Conservation (phyloP, 2,797 vertebrate species). For the Spea hammondii region DNA sequence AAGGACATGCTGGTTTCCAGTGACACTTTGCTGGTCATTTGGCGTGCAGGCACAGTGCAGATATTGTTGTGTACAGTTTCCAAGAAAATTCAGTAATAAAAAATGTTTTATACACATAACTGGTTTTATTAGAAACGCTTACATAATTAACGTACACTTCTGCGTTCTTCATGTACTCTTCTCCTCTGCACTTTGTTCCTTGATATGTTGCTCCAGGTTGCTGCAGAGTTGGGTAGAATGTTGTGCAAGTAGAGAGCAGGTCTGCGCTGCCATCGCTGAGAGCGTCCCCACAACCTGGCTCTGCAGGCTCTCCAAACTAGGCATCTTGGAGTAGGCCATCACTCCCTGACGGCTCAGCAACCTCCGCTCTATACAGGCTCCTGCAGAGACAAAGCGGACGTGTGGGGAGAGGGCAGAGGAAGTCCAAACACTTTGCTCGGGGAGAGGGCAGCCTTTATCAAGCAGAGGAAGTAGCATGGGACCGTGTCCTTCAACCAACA, state of each 20-base stretch:
- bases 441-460: no score
- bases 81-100: conserved; percentile 26
- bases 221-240: conserved; percentile 71
- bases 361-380: conserved; percentile 81
- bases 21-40: not conserved
- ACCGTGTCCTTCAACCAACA: no score
- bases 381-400: conserved; percentile 61
- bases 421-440: not conserved
- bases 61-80: not conserved
- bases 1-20: not conserved
- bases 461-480: no score
- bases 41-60: not conserved
- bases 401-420: not conserved
- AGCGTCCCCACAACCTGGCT: conserved; percentile 79
- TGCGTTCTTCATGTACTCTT: not conserved
- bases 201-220: conserved; percentile 80
- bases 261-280: conserved; percentile 70
- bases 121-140: conserved; percentile 10
- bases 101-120: conserved; percentile 15
- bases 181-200: conserved; percentile 59
- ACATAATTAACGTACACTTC: conserved; percentile 4
- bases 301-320: conserved; percentile 66
- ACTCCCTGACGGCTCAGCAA: conserved; percentile 83
- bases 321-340: conserved; percentile 78
- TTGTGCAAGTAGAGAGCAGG: conserved; percentile 71